Evolutionary conservation across 2,888 invertebrate species (phyloP).

Genomic region (Amiota minor): DNA sequence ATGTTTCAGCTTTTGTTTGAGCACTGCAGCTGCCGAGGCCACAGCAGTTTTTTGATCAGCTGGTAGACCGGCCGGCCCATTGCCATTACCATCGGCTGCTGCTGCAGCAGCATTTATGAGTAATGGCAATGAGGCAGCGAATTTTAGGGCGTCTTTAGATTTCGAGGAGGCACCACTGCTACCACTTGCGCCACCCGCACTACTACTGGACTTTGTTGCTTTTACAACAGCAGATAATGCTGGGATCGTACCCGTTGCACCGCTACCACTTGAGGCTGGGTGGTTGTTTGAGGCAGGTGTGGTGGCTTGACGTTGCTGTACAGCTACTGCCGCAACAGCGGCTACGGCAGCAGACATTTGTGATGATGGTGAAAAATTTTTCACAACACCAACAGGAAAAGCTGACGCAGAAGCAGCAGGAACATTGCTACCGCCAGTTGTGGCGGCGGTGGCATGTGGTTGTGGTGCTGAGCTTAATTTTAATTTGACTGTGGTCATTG

Average conservation of each 20-base stretch:
- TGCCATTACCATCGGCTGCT: conserved; percentile 65
- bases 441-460: conserved; percentile 40
- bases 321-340: conserved; percentile 25
- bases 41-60: conserved; percentile 48
- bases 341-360: background rate
- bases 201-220: conserved; percentile 21
- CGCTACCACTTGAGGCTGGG: conserved; percentile 41
- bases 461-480: conserved; percentile 40
- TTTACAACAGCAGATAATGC: conserved; percentile 52
- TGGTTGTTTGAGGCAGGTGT: conserved; percentile 37
- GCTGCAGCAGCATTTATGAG: conserved; percentile 67
- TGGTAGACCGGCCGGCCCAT: conserved; percentile 46
- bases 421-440: conserved; percentile 28
- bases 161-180: conserved; percentile 34
- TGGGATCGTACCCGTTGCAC: conserved; percentile 43
- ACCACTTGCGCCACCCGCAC: conserved; percentile 40
- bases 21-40: conserved; percentile 62
- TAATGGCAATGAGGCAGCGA: conserved; percentile 59
- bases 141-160: conserved; percentile 61
- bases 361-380: background rate
- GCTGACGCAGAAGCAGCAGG: background rate
- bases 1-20: conserved; percentile 63
- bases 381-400: background rate
- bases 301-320: conserved; percentile 44
- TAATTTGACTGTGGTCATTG: conserved; percentile 25